These are phyloP conservation scores for Stichopus chloronotus DNA, from an alignment of 35 echinoderm and acorn worm genomes.

Conservation along the genomic window DNA sequence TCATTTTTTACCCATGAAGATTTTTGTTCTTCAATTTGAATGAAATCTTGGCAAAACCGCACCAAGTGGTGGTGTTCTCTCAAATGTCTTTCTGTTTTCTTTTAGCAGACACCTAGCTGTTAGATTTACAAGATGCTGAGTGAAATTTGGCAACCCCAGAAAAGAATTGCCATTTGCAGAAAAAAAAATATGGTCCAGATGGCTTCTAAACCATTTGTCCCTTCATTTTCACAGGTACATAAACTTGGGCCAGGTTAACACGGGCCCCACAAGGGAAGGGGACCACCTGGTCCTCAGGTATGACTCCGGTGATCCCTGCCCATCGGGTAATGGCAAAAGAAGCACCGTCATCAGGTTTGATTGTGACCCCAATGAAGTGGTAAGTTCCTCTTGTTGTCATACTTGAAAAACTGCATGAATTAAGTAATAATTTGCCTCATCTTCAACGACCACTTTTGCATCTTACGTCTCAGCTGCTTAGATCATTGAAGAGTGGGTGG, in stretches of 20 bases:
- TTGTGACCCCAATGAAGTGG: slow-evolving; percentile 85
- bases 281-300: slow-evolving; percentile 80
- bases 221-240: slow-evolving; percentile 54
- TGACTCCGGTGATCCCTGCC: slow-evolving; percentile 59
- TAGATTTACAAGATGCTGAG: too few relatives aligned
- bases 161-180: too few relatives aligned
- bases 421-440: too few relatives aligned
- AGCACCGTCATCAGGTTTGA: slow-evolving; percentile 85
- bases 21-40: too few relatives aligned
- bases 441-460: neutral
- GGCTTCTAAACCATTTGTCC: neutral
- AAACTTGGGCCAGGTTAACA: slow-evolving; percentile 74
- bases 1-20: too few relatives aligned
- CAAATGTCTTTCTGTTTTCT: too few relatives aligned
- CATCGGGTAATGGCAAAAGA: slow-evolving; percentile 23
- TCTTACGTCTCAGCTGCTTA: neutral
- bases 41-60: too few relatives aligned
- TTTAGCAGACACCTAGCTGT: too few relatives aligned
- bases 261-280: slow-evolving; percentile 73
- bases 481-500: too few relatives aligned
- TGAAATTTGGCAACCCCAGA: too few relatives aligned
- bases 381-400: slow-evolving; percentile 27
- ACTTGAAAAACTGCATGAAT: neutral
- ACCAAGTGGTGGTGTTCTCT: too few relatives aligned
- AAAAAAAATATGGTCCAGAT: too few relatives aligned